A percentile compares a stretch with the other conserved stretches of the same genome.
These are phyloP conservation scores for Meteorus colon DNA, from an alignment of 2,888 invertebrate genomes.

Conservation along the genomic window DNA sequence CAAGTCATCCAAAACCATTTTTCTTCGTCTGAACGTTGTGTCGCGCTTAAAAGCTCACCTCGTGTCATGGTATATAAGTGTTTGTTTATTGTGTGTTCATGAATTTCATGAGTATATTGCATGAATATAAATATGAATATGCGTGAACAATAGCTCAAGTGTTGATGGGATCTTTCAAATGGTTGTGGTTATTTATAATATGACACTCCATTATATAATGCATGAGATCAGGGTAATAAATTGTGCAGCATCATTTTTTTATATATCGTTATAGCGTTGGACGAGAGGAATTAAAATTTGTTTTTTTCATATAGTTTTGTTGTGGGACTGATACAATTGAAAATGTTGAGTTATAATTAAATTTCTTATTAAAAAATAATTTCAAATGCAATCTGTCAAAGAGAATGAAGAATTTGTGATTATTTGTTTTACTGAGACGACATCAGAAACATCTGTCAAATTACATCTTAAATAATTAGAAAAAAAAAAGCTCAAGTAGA, in stretches of 20 bases:
- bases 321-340: no score
- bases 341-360: no score
- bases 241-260: not conserved
- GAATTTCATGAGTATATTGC: not conserved
- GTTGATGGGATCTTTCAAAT: slow-evolving; percentile 17
- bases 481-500: no score
- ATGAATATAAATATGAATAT: not conserved
- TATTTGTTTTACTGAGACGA: no score
- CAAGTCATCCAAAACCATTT: slow-evolving; percentile 38
- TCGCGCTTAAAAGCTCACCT: slow-evolving; percentile 33
- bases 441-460: no score
- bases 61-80: slow-evolving; percentile 6
- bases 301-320: no score
- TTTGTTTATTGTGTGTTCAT: slow-evolving; percentile 9
- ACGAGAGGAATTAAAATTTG: no score
- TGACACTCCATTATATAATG: not conserved
- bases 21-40: slow-evolving; percentile 16
- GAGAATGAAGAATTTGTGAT: no score
- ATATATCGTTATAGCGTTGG: no score
- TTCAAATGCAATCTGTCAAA: no score
- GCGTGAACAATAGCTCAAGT: slow-evolving; percentile 6
- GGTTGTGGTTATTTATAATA: not conserved
- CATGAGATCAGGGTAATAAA: not conserved
- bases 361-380: no score
- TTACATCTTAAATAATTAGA: no score